Evolutionary conservation across 2,888 invertebrate genomes (phyloP), one percentile per base, ranked within the genome.

Genomic region (Notodonta ziczac): DNA sequence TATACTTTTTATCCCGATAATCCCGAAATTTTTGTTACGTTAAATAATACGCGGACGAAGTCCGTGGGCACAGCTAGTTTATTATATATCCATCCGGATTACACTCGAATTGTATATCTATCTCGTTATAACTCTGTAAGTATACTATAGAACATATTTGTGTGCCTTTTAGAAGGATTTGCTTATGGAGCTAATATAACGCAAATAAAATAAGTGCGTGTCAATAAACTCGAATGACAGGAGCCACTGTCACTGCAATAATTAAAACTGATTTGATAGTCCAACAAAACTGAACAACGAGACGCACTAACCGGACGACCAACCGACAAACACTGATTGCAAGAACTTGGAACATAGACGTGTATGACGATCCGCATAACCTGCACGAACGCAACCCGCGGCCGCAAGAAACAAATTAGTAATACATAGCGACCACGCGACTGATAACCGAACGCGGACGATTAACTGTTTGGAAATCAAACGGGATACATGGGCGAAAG

Each of bases 401-500:
- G 62, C 66, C 62, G 63, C 65, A 72, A 66, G 74, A 68, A 72
- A 65, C 65, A 70, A 77, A 70, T 67, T 66, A 76, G 74, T 74
- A 70, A 71, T 69, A n/a, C n/a, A 70, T 75, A 65, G 67, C 69
- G 66, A 67, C 69, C 70, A 73, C 76, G 77, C 77, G 76, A 76
- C 73, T 68, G 83, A 81, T 82, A 81, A 82, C 69, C 72, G 71
- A 84, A 80, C 74, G 80, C 82, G 82, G 72, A 66, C 84, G 79
- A 82, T 80, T 81, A 84, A 84, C 86, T 69, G 73, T 74, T 74
- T 70, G 69, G 61, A 76, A 73, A 83, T 83, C 82, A 74, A 83
- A 86, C 85, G 86, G 84, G 81, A 86, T 84, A 84, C 83, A 80
- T 78, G 79, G 79, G 81, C 76, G 68, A 71, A 76, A 72, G 80